Conservation (phyloP, 2,113 vertebrate species). For the Gymnarchus niloticus region DNA sequence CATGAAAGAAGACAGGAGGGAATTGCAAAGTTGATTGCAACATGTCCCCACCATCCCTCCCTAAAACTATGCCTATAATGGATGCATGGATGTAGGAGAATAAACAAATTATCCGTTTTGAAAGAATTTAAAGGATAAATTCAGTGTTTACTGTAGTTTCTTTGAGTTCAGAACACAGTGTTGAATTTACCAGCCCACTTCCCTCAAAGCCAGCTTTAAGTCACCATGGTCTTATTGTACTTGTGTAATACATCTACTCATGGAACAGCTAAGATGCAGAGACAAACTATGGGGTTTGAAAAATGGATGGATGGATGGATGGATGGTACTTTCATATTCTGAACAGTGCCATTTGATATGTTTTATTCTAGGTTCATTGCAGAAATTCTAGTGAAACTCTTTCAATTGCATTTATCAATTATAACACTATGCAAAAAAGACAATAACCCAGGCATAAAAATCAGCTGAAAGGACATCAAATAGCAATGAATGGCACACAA, state of each 20-base stretch:
- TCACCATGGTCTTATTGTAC: not conserved
- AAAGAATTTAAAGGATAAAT: too few species aligned
- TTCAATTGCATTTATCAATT: not conserved
- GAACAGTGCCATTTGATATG: not conserved
- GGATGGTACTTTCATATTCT: not conserved
- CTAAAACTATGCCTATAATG: too few species aligned
- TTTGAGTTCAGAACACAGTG: too few species aligned
- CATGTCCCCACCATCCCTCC: too few species aligned
- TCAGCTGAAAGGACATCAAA: constrained; percentile 10
- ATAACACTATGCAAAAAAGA: not conserved
- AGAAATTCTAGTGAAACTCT: not conserved
- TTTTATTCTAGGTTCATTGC: not conserved
- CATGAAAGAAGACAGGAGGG: too few species aligned
- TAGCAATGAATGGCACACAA: constrained; percentile 46
- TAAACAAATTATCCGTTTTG: not conserved
- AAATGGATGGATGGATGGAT: not conserved
- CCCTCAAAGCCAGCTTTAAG: too few species aligned
- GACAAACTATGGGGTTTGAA: not conserved
- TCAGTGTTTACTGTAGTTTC: too few species aligned
- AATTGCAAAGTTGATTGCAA: too few species aligned
- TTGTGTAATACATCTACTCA: not conserved
- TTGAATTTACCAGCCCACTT: too few species aligned
- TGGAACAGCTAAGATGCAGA: not conserved
- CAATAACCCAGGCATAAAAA: not conserved
- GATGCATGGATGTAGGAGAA: too few species aligned